Conservation (phyloP, 2,113 vertebrate species). For the Myrmecobius fasciatus region DNA sequence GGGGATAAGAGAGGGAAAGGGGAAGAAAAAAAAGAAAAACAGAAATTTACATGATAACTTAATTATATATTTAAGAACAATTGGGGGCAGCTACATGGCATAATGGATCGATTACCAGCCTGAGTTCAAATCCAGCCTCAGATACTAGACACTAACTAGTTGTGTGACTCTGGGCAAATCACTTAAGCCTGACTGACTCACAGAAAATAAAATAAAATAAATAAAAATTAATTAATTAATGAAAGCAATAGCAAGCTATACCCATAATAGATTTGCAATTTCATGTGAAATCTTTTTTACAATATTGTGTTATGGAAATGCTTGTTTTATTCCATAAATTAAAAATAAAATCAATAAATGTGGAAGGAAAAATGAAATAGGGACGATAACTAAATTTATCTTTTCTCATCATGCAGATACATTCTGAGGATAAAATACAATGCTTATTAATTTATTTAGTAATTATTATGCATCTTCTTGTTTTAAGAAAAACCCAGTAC, state of each 20-base stretch:
- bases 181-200: too few species aligned
- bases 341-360: background rate
- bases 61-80: background rate
- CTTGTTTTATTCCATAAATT: background rate
- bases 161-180: too few species aligned
- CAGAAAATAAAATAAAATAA: too few species aligned
- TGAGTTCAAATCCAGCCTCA: too few species aligned
- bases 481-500: background rate
- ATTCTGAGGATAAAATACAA: background rate
- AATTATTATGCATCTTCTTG: background rate
- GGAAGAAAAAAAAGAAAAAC: background rate
- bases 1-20: too few species aligned
- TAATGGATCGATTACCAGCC: too few species aligned
- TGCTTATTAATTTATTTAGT: background rate
- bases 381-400: constrained; percentile 3
- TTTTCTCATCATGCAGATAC: constrained; percentile 13
- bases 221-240: too few species aligned
- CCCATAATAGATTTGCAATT: background rate
- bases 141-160: too few species aligned
- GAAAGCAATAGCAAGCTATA: background rate
- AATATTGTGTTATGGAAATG: background rate
- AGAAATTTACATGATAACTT: background rate
- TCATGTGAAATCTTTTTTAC: background rate
- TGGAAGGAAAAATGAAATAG: background rate
- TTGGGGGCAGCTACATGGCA: background rate